Conservation (phyloP, 2,797 vertebrate species). For the Sternotherus odoratus region DNA sequence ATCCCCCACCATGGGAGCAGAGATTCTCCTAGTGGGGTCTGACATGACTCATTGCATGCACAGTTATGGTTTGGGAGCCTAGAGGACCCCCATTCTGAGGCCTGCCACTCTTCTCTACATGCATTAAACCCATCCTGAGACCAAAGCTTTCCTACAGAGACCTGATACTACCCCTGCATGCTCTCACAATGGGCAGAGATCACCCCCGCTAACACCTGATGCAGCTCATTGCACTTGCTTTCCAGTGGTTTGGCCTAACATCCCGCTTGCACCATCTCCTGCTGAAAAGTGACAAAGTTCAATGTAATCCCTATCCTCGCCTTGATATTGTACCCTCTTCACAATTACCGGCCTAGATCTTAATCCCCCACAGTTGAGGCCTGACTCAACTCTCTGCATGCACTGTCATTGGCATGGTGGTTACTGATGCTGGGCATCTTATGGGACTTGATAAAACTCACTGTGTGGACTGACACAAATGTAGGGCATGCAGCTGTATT, state of each 20-base stretch:
- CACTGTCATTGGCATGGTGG: not conserved
- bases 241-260: fast-evolving
- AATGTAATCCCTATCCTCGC: not conserved
- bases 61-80: not conserved
- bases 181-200: not conserved
- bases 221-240: fast-evolving
- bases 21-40: fast-evolving
- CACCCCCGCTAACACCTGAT: not conserved
- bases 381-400: not conserved
- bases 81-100: not conserved
- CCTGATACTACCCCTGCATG: not conserved
- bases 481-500: not conserved
- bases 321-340: not conserved
- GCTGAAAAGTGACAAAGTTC: not conserved
- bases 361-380: not conserved
- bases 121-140: not conserved
- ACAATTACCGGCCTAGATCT: not conserved
- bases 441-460: not conserved
- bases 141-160: not conserved
- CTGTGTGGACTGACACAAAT: fast-evolving
- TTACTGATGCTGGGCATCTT: not conserved
- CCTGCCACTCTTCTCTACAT: not conserved
- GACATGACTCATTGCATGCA: not conserved
- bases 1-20: not conserved
- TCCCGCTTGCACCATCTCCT: not conserved